Conservation (phyloP, 1,140 invertebrate genomes). For the Drosophila miranda region DNA sequence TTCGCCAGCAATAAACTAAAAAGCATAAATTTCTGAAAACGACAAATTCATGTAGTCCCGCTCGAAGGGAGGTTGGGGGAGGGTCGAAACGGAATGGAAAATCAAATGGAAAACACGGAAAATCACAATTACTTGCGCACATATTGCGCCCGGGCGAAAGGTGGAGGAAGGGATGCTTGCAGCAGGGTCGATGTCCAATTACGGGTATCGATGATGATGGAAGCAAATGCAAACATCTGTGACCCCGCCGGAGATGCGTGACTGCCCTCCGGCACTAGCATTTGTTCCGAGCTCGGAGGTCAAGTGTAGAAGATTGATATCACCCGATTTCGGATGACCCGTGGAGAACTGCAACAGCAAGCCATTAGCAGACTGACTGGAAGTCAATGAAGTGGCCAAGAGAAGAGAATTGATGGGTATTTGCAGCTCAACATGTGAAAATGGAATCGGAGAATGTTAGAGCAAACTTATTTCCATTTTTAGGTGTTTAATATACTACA, state of each 20-base stretch:
- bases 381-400: too few species aligned
- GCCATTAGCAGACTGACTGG: conserved; percentile 11
- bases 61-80: too few species aligned
- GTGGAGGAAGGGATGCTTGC: conserved; percentile 25
- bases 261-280: conserved; percentile 50
- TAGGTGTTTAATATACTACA: too few species aligned
- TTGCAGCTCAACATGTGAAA: too few species aligned
- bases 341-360: conserved; percentile 4
- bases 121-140: conserved; percentile 59
- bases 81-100: conserved; percentile 45
- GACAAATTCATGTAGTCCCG: conserved; percentile 56
- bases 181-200: conserved; percentile 55
- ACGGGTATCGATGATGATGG: conserved; percentile 57
- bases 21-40: conserved; percentile 76
- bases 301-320: conserved; percentile 65
- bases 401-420: background rate
- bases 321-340: conserved; percentile 30
- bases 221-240: conserved; percentile 72
- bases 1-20: conserved; percentile 66
- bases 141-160: conserved; percentile 22
- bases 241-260: conserved; percentile 59
- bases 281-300: conserved; percentile 36
- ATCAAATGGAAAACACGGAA: conserved; percentile 73
- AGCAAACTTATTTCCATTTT: too few species aligned
- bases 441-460: too few species aligned